Conservation (phyloP, 2,797 vertebrate species). For the Xiphorhynchus erythropygius region DNA sequence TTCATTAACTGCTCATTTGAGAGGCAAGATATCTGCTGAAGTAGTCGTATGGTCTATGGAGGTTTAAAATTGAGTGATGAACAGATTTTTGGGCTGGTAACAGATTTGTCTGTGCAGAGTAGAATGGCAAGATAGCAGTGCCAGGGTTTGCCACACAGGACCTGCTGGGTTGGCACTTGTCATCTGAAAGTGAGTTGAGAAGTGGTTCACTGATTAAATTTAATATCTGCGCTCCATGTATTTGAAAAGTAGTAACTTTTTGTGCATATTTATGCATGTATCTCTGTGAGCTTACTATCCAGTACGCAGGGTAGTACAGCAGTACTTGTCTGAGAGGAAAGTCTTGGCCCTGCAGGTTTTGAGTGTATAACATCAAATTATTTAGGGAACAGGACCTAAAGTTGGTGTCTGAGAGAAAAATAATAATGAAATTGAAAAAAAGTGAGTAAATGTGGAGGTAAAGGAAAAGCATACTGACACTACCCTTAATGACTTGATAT, state of each 20-base stretch:
- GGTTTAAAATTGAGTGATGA: not conserved
- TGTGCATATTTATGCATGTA: accelerated
- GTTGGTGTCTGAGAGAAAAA: not conserved
- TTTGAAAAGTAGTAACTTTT: not conserved
- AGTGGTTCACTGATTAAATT: not conserved
- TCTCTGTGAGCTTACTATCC: not conserved
- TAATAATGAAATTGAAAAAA: not conserved
- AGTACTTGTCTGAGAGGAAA: not conserved
- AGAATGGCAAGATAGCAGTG: not conserved
- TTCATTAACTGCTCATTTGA: not conserved
- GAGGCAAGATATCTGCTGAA: not conserved
- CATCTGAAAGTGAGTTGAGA: not conserved
- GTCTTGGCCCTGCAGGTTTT: not conserved
- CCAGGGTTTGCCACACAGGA: not conserved
- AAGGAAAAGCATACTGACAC: not conserved
- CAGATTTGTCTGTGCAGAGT: not conserved
- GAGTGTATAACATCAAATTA: not conserved
- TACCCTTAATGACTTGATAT: not conserved
- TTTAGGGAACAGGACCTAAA: not conserved
- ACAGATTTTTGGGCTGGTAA: not conserved
- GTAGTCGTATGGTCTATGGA: not conserved
- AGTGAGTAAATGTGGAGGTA: not conserved
- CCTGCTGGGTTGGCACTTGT: not conserved
- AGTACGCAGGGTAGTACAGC: not conserved
- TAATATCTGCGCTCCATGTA: not conserved